phyloP scores from a whole-genome alignment of 2,888 invertebrate genomes.

The Erpobdella octoculata region DNA sequence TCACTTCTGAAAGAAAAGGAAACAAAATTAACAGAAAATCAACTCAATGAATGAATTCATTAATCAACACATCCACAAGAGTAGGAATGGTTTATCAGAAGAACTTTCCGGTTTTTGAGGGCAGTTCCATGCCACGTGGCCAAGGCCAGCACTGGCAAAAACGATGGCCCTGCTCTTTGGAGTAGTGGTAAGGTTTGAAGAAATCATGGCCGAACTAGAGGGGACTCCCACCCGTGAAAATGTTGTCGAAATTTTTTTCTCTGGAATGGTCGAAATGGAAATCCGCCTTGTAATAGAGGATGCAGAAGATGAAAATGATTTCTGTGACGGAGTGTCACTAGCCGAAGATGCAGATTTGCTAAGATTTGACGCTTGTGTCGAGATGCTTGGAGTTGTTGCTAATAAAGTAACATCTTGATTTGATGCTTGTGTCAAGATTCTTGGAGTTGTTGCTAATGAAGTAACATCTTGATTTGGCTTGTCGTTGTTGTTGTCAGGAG shows the following conservation, averaged over 20 bases:
- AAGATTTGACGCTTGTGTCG: not conserved
- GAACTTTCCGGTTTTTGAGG: not conserved
- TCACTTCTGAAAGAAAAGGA: no score
- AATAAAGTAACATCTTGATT: not conserved
- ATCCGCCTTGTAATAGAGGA: not conserved
- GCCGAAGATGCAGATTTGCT: not conserved
- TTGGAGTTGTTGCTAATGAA: not conserved
- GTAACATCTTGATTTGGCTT: not conserved
- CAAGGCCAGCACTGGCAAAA: not conserved
- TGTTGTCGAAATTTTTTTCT: not conserved
- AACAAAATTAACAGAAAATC: no score
- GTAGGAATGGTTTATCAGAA: not conserved
- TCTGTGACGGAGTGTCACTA: not conserved
- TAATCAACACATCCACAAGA: not conserved
- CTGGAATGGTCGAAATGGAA: not conserved
- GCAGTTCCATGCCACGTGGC: not conserved
- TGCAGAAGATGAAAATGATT: slow-evolving; percentile 4
- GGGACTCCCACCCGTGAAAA: not conserved
- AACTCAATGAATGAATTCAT: not conserved
- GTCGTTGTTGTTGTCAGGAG: not conserved
- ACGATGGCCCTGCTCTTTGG: slow-evolving; percentile 8
- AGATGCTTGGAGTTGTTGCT: not conserved
- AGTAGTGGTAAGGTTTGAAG: not conserved
- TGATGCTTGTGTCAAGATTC: no score
- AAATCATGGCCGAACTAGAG: slow-evolving; percentile 7